Conservation (phyloP, 2,888 invertebrate species). For the Ornithoptera alexandrae region DNA sequence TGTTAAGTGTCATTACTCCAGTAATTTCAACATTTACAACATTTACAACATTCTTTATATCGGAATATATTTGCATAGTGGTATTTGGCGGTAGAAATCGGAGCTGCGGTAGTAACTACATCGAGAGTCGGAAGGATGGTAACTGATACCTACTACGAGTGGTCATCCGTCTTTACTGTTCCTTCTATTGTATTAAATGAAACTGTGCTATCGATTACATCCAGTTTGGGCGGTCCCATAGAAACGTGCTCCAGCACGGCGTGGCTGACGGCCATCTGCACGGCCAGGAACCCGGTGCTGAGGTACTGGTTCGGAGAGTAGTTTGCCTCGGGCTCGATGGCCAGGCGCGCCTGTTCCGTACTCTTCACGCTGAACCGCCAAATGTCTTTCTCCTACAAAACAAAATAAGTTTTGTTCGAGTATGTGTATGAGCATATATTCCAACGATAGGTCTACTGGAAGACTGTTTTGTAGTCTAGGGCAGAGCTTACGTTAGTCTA, state of each 20-base stretch:
- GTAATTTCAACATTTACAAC: too few relatives aligned
- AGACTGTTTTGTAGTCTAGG: too few relatives aligned
- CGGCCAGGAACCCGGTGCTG: slow-evolving; percentile 57
- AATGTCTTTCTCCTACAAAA: slow-evolving; percentile 41
- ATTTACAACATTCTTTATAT: too few relatives aligned
- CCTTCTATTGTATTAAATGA: neutral
- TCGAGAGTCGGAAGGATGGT: too few relatives aligned
- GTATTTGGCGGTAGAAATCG: too few relatives aligned
- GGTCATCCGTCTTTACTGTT: slow-evolving; percentile 4
- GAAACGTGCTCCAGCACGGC: slow-evolving; percentile 50
- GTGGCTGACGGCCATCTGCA: slow-evolving; percentile 61
- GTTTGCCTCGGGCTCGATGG: slow-evolving; percentile 31
- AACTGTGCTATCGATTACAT: slow-evolving; percentile 38
- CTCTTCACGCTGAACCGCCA: slow-evolving; percentile 61
- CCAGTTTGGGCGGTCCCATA: slow-evolving; percentile 37
- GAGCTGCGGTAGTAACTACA: too few relatives aligned
- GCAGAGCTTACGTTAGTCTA: too few relatives aligned
- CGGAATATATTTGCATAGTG: too few relatives aligned
- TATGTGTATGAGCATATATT: too few relatives aligned
- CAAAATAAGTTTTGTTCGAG: neutral
- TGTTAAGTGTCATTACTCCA: too few relatives aligned
- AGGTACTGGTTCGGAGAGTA: slow-evolving; percentile 48
- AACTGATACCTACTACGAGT: too few relatives aligned
- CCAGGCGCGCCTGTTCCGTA: slow-evolving; percentile 54
- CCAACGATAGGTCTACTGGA: too few relatives aligned